A percentile compares a stretch with the other conserved stretches of the same genome.
phyloP scores from a whole-genome alignment of 2,888 invertebrate genomes.

The Muscina levida region DNA sequence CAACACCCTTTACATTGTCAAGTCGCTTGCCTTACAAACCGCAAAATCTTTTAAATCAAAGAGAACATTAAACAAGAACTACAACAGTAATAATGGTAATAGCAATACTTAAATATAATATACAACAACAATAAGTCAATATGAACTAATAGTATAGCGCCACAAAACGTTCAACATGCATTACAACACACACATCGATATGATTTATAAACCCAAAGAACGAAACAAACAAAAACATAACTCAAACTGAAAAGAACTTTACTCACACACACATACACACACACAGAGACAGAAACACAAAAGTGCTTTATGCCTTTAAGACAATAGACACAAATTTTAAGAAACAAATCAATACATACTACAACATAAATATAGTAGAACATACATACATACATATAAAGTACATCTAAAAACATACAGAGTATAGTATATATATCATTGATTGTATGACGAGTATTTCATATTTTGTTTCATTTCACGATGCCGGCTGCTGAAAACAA shows the following conservation, averaged over 20 bases:
- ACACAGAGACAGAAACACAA: too few species aligned
- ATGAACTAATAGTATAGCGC: background rate
- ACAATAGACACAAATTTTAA: background rate
- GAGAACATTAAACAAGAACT: slow-evolving; percentile 29
- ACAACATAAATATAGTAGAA: background rate
- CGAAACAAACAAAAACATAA: slow-evolving; percentile 30
- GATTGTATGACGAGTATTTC: too few species aligned
- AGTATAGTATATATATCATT: too few species aligned
- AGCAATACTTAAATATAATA: slow-evolving; percentile 27
- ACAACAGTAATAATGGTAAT: slow-evolving; percentile 11
- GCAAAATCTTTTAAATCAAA: slow-evolving; percentile 9
- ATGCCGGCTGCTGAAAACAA: background rate
- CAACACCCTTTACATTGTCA: too few species aligned
- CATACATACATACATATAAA: background rate
- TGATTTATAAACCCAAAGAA: slow-evolving; percentile 26
- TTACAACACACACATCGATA: slow-evolving; percentile 10
- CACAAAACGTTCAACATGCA: slow-evolving; percentile 34
- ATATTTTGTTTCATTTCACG: background rate
- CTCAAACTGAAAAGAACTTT: background rate
- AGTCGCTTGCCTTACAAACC: too few species aligned
- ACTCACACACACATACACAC: too few species aligned
- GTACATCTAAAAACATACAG: too few species aligned
- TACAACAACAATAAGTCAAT: slow-evolving; percentile 46
- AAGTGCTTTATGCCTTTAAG: slow-evolving; percentile 5
- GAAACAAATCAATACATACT: background rate